Evolutionary conservation across 2,888 invertebrate species (phyloP), one percentile per base, ranked within the genome.

Genomic region (Hoplodrina ambigua): DNA sequence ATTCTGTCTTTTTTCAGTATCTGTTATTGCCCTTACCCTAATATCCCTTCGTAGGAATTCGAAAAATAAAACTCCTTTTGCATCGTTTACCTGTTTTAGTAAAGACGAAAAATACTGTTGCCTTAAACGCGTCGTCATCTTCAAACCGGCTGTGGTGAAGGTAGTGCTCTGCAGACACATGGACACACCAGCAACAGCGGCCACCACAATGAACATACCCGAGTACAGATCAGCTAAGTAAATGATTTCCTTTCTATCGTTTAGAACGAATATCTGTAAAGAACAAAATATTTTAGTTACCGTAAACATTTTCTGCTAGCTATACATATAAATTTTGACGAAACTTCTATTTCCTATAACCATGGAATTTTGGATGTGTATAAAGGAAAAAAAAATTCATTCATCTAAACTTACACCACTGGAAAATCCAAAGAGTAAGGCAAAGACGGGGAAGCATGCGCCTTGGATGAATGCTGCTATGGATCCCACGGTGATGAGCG

Each of bases 141-240:
- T 96, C 2, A 98, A 97, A 0, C 98, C 98, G 0, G 98, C 97
- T 33, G 97, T 94, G 0, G 97, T 97, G 88, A 98, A 98, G 89
- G 97, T 96, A 78, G 96, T 97, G 78, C 97, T 97, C 90, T 97
- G 97, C 0, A 97, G 88, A 84, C 97, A 97, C 82, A 97, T 97
- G 7, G 97, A 96, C 2, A 97, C 78, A 0, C 97, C 98, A 3
- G 97, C 97, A 3, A 97, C 86, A 0, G 97, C 88, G 0, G 98
- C 98, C 61, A 98, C 97, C 19, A 96, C 93, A 17, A 97, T 88
- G 88, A 98, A 98, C 80, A 97, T 92, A 1, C 97, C 96, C 0
- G 97, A 96, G 84, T 97, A 97, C 1, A 96, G 90, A 72, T 97
- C 96, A 0, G 97, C 97, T 70, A 96, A 91, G 1, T 91, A 87